These are phyloP conservation scores for Dipus sagitta DNA, from an alignment of 2,797 vertebrate species.

Conservation along the genomic window DNA sequence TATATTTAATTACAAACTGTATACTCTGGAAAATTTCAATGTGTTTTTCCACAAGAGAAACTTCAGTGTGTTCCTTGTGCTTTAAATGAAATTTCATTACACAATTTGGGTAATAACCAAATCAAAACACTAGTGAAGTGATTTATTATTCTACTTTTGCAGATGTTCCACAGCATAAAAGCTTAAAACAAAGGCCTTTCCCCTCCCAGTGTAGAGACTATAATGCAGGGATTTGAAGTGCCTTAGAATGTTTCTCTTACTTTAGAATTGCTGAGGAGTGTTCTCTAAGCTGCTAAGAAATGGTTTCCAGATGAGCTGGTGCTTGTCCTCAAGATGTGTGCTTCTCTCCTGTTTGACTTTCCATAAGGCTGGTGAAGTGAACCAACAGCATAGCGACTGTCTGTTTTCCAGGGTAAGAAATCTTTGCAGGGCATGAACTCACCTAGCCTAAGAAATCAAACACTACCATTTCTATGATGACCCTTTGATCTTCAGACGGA, in stretches of 20 bases:
- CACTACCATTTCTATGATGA: neutral
- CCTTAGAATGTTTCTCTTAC: neutral
- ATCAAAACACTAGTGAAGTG: neutral
- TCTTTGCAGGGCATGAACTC: neutral
- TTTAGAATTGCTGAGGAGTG: neutral
- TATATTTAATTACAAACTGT: neutral
- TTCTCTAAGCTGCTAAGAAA: neutral
- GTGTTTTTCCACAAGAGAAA: neutral
- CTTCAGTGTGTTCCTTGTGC: neutral
- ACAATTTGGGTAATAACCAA: neutral
- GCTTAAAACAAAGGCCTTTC: neutral
- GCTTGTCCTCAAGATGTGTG: neutral
- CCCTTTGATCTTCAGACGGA: neutral
- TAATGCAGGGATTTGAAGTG: too few relatives aligned
- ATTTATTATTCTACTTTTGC: neutral
- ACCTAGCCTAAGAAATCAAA: neutral
- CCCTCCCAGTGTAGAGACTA: too few relatives aligned
- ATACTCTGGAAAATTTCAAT: neutral
- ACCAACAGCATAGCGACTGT: neutral
- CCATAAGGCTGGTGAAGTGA: neutral
- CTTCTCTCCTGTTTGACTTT: neutral
- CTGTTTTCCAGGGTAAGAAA: neutral
- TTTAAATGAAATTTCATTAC: slow-evolving; percentile 13
- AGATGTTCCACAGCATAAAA: neutral
- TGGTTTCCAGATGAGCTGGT: neutral